These are phyloP conservation scores for Rhabdomys dilectus DNA, from an alignment of 2,113 vertebrate genomes.

Conservation along the genomic window DNA sequence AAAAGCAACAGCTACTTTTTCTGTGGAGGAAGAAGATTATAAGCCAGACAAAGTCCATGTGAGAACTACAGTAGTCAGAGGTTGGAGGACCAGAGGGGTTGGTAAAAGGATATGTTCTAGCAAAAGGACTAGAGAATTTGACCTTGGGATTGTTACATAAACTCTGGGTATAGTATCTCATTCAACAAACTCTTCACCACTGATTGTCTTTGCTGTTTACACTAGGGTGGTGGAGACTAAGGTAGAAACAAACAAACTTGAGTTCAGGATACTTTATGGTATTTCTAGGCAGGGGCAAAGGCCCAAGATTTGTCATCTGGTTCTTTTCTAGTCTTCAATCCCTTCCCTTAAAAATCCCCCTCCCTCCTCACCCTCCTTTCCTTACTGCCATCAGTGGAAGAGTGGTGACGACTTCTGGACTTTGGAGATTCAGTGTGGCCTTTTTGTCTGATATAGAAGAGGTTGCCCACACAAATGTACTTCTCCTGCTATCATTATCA, in stretches of 20 bases:
- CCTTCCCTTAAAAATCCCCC: neutral
- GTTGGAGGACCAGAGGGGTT: neutral
- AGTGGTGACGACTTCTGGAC: neutral
- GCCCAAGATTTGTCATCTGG: neutral
- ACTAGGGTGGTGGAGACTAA: neutral
- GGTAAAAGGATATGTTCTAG: neutral
- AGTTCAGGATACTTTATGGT: neutral
- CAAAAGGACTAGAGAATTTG: constrained; percentile 6
- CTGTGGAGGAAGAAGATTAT: neutral
- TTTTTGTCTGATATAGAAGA: neutral
- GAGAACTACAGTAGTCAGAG: neutral
- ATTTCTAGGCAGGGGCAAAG: neutral
- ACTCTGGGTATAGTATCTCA: neutral
- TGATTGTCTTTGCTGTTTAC: neutral
- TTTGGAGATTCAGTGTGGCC: neutral
- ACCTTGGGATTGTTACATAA: constrained; percentile 11
- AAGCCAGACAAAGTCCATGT: neutral
- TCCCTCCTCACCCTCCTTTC: neutral
- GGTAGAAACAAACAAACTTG: neutral
- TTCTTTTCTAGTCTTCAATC: neutral
- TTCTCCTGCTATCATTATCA: neutral
- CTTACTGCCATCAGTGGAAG: neutral
- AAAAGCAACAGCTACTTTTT: neutral
- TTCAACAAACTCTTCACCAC: neutral
- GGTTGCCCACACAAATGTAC: neutral